These are phyloP conservation scores for Orius insidiosus DNA, from an alignment of 1,140 invertebrate species.

Conservation along the genomic window DNA sequence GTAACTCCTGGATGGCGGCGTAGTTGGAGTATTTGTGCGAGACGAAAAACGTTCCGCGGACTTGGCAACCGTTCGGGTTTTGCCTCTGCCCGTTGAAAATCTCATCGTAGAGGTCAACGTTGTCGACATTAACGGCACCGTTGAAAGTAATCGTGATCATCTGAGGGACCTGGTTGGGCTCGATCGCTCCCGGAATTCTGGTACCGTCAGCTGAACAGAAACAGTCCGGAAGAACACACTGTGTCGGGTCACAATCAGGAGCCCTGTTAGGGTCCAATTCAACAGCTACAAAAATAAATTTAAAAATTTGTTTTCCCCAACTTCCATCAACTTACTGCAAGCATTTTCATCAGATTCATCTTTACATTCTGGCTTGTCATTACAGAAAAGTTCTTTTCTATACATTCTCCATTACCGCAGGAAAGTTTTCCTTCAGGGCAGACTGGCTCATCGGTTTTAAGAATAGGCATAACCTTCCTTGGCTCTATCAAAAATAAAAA, in stretches of 20 bases:
- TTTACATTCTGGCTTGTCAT: conserved; percentile 77
- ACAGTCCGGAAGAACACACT: conserved; percentile 78
- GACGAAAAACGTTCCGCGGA: conserved; percentile 86
- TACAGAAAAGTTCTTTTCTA: conserved; percentile 81
- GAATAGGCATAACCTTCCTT: conserved; percentile 65
- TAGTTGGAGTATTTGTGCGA: conserved; percentile 95
- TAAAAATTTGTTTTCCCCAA: no score
- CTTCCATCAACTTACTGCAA: conserved; percentile 55
- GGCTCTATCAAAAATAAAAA: conserved; percentile 48
- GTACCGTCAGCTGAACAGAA: conserved; percentile 88
- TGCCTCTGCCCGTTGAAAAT: conserved; percentile 69
- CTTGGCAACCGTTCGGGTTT: conserved; percentile 87
- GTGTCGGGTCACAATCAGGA: conserved; percentile 71
- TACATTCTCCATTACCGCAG: conserved; percentile 76
- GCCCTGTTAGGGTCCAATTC: conserved; percentile 77
- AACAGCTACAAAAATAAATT: conserved; percentile 39
- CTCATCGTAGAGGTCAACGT: conserved; percentile 80
- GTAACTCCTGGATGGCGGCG: conserved; percentile 75
- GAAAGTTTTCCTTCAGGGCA: conserved; percentile 74
- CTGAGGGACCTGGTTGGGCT: conserved; percentile 41
- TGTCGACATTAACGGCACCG: conserved; percentile 84
- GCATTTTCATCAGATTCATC: conserved; percentile 91
- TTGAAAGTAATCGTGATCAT: conserved; percentile 46
- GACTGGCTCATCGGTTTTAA: conserved; percentile 80
- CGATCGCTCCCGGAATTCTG: conserved; percentile 64